Conservation (phyloP, 2,113 vertebrate species). For the Pelmatolapia mariae region DNA sequence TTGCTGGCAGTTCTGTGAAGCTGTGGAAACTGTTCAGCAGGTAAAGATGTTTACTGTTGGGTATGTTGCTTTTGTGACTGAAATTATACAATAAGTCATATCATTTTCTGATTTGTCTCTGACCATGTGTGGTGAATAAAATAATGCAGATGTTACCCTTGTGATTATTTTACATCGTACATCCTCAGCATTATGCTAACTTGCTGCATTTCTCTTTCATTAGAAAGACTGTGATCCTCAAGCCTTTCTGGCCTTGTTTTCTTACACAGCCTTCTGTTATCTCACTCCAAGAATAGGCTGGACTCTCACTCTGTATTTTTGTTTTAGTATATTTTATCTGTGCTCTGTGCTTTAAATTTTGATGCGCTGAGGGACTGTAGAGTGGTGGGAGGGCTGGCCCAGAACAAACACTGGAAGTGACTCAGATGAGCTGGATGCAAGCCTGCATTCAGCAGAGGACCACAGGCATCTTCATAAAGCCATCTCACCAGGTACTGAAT, state of each 20-base stretch:
- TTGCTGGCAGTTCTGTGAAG: neutral
- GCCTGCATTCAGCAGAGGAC: slow-evolving; percentile 17
- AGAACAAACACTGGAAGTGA: slow-evolving; percentile 26
- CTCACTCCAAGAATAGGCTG: neutral
- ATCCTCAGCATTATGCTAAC: neutral
- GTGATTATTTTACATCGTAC: neutral
- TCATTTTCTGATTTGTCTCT: neutral
- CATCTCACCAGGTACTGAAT: slow-evolving; percentile 16
- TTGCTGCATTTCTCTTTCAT: neutral
- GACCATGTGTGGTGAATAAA: neutral
- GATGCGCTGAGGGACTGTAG: neutral
- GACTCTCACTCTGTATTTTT: neutral
- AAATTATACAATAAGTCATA: neutral
- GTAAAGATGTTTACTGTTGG: neutral
- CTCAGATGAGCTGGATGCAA: slow-evolving; percentile 12
- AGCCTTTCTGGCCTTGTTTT: neutral
- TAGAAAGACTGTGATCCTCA: neutral
- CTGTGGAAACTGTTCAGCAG: neutral
- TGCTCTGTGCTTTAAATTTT: slow-evolving; percentile 8
- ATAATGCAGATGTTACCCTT: neutral
- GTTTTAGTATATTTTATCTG: neutral
- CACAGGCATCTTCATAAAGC: neutral
- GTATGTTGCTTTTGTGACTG: neutral
- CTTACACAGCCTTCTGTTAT: neutral
- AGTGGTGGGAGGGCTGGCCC: neutral